Percentiles rank a stretch among this genome's conserved stretches.
phyloP scores from a whole-genome alignment of 64 coral and sea anemone genomes.

The Actinia tenebrosa region DNA sequence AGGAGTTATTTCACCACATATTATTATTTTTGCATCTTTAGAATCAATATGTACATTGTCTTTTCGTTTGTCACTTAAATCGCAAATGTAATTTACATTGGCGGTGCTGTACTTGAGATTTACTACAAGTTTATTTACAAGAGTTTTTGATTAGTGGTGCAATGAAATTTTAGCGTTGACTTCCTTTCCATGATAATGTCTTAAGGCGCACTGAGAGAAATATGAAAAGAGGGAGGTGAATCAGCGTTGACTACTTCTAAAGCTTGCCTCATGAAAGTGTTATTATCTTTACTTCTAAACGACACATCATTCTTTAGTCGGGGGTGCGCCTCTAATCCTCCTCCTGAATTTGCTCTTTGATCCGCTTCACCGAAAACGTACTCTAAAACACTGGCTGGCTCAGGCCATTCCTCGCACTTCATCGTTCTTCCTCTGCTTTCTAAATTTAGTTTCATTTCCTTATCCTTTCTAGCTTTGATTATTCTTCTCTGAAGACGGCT shows the following conservation, averaged over 20 bases:
- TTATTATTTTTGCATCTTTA: conserved; percentile 65
- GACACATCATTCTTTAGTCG: neutral
- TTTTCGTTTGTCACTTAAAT: neutral
- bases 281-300: conserved; percentile 34
- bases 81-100: conserved; percentile 43
- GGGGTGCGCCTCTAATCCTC: conserved; percentile 11
- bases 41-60: conserved; percentile 53
- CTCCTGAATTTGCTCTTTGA: neutral
- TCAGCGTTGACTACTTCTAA: conserved; percentile 26
- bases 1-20: conserved; percentile 41
- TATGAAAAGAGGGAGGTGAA: conserved; percentile 23
- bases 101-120: conserved; percentile 70
- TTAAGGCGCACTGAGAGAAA: conserved; percentile 28
- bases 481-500: conserved; percentile 12
- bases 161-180: too few species aligned
- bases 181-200: neutral
- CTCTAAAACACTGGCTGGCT: conserved; percentile 22
- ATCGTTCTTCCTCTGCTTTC: conserved; percentile 15
- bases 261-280: conserved; percentile 45
- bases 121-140: conserved; percentile 21
- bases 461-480: conserved; percentile 17
- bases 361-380: conserved; percentile 14
- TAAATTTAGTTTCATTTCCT: neutral
- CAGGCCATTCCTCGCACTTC: conserved; percentile 32
- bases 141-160: neutral